Evolutionary conservation across 1,140 invertebrate species (phyloP), one percentile per base, ranked within the genome.

Genomic region (Bombus turneri): DNA sequence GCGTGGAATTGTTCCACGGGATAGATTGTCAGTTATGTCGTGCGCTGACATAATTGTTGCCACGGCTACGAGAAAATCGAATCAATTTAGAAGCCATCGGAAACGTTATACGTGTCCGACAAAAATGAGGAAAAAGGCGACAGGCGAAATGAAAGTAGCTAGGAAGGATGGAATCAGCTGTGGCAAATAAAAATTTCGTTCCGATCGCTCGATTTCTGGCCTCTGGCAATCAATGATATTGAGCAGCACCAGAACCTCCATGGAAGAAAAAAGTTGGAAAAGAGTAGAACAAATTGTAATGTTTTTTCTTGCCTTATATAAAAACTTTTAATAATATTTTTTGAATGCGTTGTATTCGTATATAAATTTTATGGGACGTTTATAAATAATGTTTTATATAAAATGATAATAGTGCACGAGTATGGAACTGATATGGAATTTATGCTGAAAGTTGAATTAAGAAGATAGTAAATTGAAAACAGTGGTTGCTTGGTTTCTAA

Each of bases 61-160:
- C 59, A 72, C 73, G 53, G 73, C 77, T 77, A 66, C 62, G 79
- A 75, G 81, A 75, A 80, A 76, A 73, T 81, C 72, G 86, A 80
- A 87, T 89, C 87, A 82, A 89, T 87, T 84, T 81, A 64, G 85
- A 84, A 57, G 81, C 87, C 75, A 88, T 90, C 72, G 85, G 81
- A 77, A 86, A 59, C 86, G 81, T 62, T 53, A 68, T 71, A 80
- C 72, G 85, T 83, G 79, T 64, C 57, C 62, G 57, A 59, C n/a
- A 13, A 64, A 81, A 81, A 41, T 64, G 57, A 64, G 71, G 64
- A 53, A 83, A 62, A 68, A 57, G 64, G 8, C 28, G 78, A 37
- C 43, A 41, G 64, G 41, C 41, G 53, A 73, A 62, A 59, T 76
- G 53, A n/a, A 85, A 28, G 53, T 37, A 62, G 41, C 22, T 34